phyloP scores from a whole-genome alignment of 2,888 invertebrate species.

The Hoplodrina blanda region DNA sequence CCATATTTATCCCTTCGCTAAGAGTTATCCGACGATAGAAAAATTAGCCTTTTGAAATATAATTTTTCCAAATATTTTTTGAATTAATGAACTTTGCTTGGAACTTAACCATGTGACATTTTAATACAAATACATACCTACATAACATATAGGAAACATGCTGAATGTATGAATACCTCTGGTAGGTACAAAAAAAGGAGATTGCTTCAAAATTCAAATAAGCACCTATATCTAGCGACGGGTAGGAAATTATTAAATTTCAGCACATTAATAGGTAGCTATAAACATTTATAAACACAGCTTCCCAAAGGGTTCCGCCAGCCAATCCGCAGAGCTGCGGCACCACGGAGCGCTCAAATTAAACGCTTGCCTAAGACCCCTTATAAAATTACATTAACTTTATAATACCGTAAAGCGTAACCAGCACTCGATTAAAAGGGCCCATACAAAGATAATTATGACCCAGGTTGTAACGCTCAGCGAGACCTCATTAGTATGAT shows the following conservation, averaged over 20 bases:
- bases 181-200: slow-evolving; percentile 5
- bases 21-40: no score
- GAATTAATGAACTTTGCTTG: no score
- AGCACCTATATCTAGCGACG: neutral
- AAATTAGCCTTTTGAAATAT: no score
- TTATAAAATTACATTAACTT: slow-evolving; percentile 80
- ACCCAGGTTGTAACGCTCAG: slow-evolving; percentile 69
- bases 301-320: slow-evolving; percentile 46
- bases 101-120: no score
- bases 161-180: slow-evolving; percentile 14
- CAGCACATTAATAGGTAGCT: slow-evolving; percentile 27
- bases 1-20: no score
- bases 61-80: no score
- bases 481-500: slow-evolving; percentile 65
- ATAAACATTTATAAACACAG: slow-evolving; percentile 36
- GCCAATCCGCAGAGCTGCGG: slow-evolving; percentile 52
- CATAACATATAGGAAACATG: neutral
- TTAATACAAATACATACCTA: neutral
- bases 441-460: slow-evolving; percentile 81
- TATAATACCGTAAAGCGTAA: slow-evolving; percentile 76
- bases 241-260: slow-evolving; percentile 41
- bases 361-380: slow-evolving; percentile 74
- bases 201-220: neutral
- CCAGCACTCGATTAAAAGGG: slow-evolving; percentile 78
- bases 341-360: slow-evolving; percentile 72